Conservation (phyloP, 1,140 invertebrate species). For the Orchestia grillus region DNA sequence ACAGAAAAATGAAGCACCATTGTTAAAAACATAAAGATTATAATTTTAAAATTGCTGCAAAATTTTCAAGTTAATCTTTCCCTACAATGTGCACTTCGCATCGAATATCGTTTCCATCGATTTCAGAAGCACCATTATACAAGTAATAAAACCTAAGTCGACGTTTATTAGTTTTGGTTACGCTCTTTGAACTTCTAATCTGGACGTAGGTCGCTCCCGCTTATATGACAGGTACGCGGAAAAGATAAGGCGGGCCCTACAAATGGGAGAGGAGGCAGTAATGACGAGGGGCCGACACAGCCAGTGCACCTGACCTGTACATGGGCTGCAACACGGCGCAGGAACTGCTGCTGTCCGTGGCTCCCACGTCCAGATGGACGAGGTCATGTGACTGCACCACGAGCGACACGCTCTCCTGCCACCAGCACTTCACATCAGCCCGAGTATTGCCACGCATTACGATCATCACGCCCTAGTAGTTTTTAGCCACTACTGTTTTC, state of each 20-base stretch:
- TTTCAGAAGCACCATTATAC: background rate
- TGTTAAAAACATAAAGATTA: background rate
- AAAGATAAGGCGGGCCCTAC: background rate
- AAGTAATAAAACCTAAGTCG: background rate
- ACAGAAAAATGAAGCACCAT: background rate
- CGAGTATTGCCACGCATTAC: background rate
- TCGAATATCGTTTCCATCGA: background rate
- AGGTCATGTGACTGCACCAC: conserved; percentile 40
- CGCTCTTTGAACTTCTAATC: no score
- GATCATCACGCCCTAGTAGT: no score
- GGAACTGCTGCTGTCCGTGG: conserved; percentile 38
- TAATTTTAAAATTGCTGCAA: background rate
- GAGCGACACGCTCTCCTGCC: background rate
- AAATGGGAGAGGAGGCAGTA: background rate
- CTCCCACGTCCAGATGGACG: background rate
- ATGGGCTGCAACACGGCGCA: conserved; percentile 11
- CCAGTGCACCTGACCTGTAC: background rate
- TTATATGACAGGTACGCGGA: no score
- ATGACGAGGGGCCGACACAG: background rate
- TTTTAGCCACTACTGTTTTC: no score
- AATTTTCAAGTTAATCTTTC: background rate
- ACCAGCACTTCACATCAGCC: background rate
- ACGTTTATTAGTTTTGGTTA: no score
- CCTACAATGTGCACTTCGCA: background rate
- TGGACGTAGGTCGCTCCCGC: no score